Base-by-base conservation (phyloP, 37 sponge, comb jelly and placozoan species). In the Mnemiopsis leidyi region DNA sequence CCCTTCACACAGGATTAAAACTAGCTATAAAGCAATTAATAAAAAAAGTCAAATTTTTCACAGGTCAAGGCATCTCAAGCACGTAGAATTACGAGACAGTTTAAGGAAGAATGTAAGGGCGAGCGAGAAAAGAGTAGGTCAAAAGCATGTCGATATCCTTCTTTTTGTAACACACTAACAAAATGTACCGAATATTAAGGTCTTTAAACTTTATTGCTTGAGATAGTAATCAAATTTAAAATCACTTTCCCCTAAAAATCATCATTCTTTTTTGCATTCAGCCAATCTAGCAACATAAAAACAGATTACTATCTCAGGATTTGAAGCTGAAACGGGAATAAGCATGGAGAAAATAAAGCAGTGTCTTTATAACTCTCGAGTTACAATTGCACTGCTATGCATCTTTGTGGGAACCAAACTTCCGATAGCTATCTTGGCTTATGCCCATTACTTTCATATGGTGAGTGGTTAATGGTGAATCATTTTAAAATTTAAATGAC, bases 371-470 rank as follows among this genome's bases (percentile, higher is more conserved):
- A 28, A 71, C n/a, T 5, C 75, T 23, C 5, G 75, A 71, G 20
- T 71, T 23, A 71, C 75, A 23, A 71, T 71, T 23, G 3, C 20
- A 5, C 75, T 71, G 30, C 75, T 71, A 5, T 71, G 75, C n/a
- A 18, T 71, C n/a, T 71, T 71, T 28, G 30, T 71, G 7, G 30
- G 30, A 13, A 71, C 75, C 30, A 71, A 71, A 71, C 75, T 71
- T 13, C 75, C 75, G n/a, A 71, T 71, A 29, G 75, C 75, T 28
- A 28, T 71, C 20, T 25, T 71, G 25, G 2, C 25, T n/a, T 71
- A 71, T 18, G 75, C 75, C 3, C 75, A 71, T 18, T 71, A 71
- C 75, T 71, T 71, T 71, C 75, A 71, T 18, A 71, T 71, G 75
- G 75, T 18, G 20, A 71, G 25, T 29, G 25, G n/a, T 71, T 67